A percentile compares a stretch with the other conserved stretches of the same genome.
phyloP scores from a whole-genome alignment of 2,113 vertebrate species.

The Vidua macroura region DNA sequence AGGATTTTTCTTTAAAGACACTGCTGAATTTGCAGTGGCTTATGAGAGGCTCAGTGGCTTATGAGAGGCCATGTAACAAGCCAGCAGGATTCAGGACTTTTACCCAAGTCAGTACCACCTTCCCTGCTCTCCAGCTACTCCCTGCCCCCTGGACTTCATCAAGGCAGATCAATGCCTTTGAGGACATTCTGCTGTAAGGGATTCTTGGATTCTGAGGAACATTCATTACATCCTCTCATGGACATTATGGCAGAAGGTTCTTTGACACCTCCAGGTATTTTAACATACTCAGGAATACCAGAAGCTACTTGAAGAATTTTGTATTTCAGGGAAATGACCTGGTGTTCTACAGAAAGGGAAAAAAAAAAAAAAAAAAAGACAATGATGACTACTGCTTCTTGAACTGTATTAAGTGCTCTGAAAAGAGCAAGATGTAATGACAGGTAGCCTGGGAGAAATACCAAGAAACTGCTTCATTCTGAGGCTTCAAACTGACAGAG shows the following conservation, averaged over 20 bases:
- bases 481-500: not conserved
- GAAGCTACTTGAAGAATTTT: not conserved
- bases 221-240: not conserved
- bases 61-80: not conserved
- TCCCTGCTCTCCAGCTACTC: not conserved
- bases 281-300: not conserved
- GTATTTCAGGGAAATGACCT: not conserved
- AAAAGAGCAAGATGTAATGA: not conserved
- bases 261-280: not conserved
- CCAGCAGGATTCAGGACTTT: not conserved
- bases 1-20: not conserved
- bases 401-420: not conserved
- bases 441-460: not conserved
- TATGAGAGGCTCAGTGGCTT: not conserved
- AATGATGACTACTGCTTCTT: not conserved
- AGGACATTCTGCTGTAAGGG: not conserved
- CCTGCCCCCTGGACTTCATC: not conserved
- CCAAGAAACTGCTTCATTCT: not conserved
- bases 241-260: not conserved
- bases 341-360: not conserved
- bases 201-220: not conserved
- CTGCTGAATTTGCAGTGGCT: not conserved
- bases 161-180: not conserved
- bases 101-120: not conserved
- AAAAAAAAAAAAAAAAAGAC: rapidly evolving